Evolutionary conservation across 1,140 invertebrate species (phyloP), one percentile per base, ranked within the genome.

Genomic region (Aphelenchoides besseyi): DNA sequence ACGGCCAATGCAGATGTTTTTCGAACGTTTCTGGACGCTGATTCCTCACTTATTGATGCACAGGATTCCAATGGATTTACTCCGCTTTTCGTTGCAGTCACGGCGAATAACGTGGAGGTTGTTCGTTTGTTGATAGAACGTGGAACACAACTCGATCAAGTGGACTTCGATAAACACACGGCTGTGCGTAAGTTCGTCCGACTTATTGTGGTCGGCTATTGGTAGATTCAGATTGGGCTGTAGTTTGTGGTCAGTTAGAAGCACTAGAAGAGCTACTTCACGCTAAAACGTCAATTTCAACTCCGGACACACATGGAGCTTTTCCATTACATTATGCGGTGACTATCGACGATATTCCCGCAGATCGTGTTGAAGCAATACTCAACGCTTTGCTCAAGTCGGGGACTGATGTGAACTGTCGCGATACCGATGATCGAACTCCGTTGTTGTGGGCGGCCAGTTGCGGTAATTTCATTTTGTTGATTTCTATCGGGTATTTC

Each of bases 371-470:
- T 0, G 84, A 94, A 30, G 89, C 91, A 82, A 91, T 95, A 18
- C 87, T 97, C 0, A 89, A 91, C 69, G 91, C 91, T n/a, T 87
- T 97, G 1, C 85, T 97, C 23, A 88, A 90, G 54, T 89, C 91
- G 79, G 91, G 92, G 0, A 28, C 74, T 28, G 88, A 90, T 64
- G 91, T 95, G 0, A 90, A 93, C 77, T 91, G 91, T 0, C 88
- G 89, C 52, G 95, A 98, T 85, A 90, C 91, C 52, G 94, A 98
- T 80, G 92, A 92, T 0, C 87, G 95, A 1, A 92, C 94, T 77
- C 94, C 95, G 1, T 88, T 98, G 32, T 85, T 98, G 1, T 98
- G 95, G 95, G 94, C 95, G 0, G 93, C 95, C 0, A 96, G 94
- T 83, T 92, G 94, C 57, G 95, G 95, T 85, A 79, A n/a, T 75